These are phyloP conservation scores for Homarus gammarus DNA, from an alignment of 2,888 invertebrate genomes.

Conservation along the genomic window DNA sequence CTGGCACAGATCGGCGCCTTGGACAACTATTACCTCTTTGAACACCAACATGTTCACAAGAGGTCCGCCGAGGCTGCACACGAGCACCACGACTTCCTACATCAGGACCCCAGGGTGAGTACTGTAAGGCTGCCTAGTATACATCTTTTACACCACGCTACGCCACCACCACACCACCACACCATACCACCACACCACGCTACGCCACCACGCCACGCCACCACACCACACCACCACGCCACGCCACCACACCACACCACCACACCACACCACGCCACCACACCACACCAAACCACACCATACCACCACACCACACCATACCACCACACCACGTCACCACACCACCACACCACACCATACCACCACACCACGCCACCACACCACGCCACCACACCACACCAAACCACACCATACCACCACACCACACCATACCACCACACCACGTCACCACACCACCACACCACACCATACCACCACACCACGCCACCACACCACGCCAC, in stretches of 20 bases:
- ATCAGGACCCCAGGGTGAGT: conserved; percentile 87
- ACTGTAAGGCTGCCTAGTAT: conserved; percentile 78
- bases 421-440: no score
- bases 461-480: no score
- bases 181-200: not conserved
- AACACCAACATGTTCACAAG: conserved; percentile 91
- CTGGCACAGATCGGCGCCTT: conserved; percentile 90
- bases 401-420: no score
- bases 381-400: no score
- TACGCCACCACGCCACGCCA: not conserved
- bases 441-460: no score
- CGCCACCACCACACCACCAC: not conserved
- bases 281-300: no score
- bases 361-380: no score
- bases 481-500: no score
- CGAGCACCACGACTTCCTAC: conserved; percentile 88
- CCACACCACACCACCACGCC: not conserved
- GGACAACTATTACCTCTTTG: conserved; percentile 90
- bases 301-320: no score
- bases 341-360: no score
- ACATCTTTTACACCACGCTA: not conserved
- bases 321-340: no score
- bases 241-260: not conserved
- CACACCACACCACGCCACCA: not conserved
- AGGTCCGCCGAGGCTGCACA: conserved; percentile 89